Evolutionary conservation across 2,888 invertebrate genomes (phyloP), one percentile per base, ranked within the genome.

Genomic region (Ectemnius lituratus): DNA sequence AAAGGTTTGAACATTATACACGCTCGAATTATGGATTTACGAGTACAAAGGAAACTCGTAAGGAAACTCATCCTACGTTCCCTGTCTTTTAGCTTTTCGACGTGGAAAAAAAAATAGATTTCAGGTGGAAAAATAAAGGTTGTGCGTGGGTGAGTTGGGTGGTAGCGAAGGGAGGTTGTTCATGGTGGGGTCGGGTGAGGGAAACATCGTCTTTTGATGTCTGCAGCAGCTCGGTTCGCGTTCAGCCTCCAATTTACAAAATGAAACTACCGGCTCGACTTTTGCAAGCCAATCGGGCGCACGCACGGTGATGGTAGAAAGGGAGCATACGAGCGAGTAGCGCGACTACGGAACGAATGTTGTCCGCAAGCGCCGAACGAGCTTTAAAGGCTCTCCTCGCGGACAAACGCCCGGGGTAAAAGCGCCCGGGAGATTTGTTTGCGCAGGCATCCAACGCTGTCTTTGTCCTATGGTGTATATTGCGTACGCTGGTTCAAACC

Each of bases 221-320:
- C 69, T 59, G 46, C 16, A 23, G 23, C 52, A 16, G 16, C 68
- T 57, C 49, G 60, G 23, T 46, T 59, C 67, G 23, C 56, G 62
- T 67, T 66, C 71, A 59, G 60, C 63, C 62, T 72, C 28, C 80
- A 78, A 82, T 81, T 82, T 73, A 72, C 75, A 69, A 80, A 82
- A 78, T 71, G 78, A 78, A 80, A 82, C 72, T 75, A 67, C 73
- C 75, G 37, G 71, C 58, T 72, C 52, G 23, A 20, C 52, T 62
- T 62, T 78, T 61, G 69, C 63, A 2, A 67, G 69, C 70, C 74
- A 82, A 82, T 82, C 73, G 71, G 37, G 37, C 37, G 37, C 37
- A 37, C 37, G 37, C 37, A 37, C 8, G 37, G 8, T 8, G 37
- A 4, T 8, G 37, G 6, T 23, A 11, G 37, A 37, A 37, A 11